Percentiles rank a stretch among this genome's conserved stretches.
phyloP scores from a whole-genome alignment of 2,797 vertebrate species.

The Eidolon dupreanum region DNA sequence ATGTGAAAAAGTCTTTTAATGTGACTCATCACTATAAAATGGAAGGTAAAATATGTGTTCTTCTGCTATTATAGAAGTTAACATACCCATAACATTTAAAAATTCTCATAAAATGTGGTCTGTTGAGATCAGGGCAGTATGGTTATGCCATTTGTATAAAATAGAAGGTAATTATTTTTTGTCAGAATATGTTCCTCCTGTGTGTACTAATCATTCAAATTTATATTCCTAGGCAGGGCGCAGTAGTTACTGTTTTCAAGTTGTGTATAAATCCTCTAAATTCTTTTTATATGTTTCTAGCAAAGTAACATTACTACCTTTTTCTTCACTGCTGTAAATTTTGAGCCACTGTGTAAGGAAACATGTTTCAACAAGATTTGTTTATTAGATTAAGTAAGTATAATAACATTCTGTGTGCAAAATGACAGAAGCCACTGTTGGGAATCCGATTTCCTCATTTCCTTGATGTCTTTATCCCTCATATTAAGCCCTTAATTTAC shows the following conservation, averaged over 20 bases:
- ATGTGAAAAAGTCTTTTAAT: background rate
- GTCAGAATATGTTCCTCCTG: background rate
- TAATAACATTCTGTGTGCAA: background rate
- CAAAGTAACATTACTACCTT: background rate
- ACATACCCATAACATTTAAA: background rate
- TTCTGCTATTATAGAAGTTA: background rate
- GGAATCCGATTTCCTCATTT: constrained; percentile 1
- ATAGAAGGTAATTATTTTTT: background rate
- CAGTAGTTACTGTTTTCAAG: background rate
- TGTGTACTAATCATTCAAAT: background rate
- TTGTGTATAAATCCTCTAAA: background rate
- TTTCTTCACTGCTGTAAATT: background rate
- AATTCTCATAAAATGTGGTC: background rate
- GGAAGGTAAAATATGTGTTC: background rate
- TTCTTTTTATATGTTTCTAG: background rate
- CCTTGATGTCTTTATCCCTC: constrained; percentile 25
- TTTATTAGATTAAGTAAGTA: constrained; percentile 11
- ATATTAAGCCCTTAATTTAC: constrained; percentile 31
- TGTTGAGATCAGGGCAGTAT: background rate
- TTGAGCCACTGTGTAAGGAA: background rate
- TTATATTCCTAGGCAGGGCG: background rate
- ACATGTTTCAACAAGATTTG: constrained; percentile 17
- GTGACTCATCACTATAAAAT: background rate
- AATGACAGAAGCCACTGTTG: background rate
- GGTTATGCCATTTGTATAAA: background rate